Evolutionary conservation across 2,888 invertebrate species (phyloP).

Genomic region (Brachylomia viminalis): DNA sequence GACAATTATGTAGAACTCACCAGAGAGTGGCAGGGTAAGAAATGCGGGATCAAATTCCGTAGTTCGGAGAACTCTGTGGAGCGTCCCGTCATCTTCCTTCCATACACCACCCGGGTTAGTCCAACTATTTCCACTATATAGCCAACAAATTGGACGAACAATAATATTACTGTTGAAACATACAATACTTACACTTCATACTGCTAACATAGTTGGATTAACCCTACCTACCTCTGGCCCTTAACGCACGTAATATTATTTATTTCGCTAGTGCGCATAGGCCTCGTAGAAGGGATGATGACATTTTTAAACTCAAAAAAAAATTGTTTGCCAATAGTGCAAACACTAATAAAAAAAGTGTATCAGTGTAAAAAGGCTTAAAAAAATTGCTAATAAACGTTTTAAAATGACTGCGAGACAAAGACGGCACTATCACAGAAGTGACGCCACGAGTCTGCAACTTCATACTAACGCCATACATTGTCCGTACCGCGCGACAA

Average conservation of each 20-base stretch:
- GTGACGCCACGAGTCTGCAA: too few relatives aligned
- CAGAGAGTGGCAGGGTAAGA: constrained; percentile 8
- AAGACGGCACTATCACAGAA: too few relatives aligned
- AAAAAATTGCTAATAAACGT: too few relatives aligned
- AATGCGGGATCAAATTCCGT: constrained; percentile 11
- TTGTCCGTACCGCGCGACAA: neutral
- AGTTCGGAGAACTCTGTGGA: constrained; percentile 6
- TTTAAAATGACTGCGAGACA: too few relatives aligned
- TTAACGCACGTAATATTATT: neutral
- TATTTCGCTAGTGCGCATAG: neutral
- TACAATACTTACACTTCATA: neutral
- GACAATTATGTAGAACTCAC: constrained; percentile 15
- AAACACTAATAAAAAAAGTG: neutral
- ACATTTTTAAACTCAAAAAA: neutral
- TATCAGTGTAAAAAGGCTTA: too few relatives aligned
- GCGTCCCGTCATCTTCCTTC: neutral
- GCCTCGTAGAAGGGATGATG: neutral
- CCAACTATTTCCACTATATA: constrained; percentile 1
- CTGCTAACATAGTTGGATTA: neutral
- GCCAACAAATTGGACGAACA: constrained; percentile 15
- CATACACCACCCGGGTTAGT: constrained; percentile 3
- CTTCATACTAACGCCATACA: too few relatives aligned
- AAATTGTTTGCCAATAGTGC: neutral
- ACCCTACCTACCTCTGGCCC: neutral
- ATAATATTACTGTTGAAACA: neutral